Percentiles rank a stretch among this genome's conserved stretches.
Evolutionary conservation across 2,113 vertebrate genomes (phyloP).

Genomic region (Malurus melanocephalus): DNA sequence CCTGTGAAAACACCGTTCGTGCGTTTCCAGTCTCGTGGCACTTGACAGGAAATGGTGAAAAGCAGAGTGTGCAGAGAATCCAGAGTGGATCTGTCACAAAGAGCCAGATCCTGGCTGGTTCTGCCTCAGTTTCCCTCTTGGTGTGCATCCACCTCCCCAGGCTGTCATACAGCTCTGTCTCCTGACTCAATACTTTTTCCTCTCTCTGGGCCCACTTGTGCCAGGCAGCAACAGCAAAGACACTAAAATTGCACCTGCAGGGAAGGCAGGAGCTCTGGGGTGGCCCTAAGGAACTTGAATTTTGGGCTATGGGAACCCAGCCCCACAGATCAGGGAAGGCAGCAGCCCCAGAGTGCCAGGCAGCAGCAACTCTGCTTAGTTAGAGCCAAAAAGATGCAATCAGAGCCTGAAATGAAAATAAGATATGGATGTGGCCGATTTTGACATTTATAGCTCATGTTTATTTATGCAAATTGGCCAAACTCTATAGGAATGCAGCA

Average conservation of each 20-base stretch:
- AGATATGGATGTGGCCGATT: background rate
- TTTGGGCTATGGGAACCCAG: background rate
- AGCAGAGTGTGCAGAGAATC: background rate
- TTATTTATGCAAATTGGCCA: constrained; percentile 41
- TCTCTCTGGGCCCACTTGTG: background rate
- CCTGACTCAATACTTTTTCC: background rate
- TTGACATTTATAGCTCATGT: background rate
- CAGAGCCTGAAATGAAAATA: constrained; percentile 2
- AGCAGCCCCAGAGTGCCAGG: background rate
- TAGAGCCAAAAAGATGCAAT: background rate
- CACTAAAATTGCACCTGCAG: background rate
- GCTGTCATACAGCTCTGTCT: background rate
- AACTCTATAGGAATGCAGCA: background rate
- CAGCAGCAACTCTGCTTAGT: background rate
- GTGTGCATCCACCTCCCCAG: background rate
- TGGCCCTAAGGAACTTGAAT: rapidly evolving
- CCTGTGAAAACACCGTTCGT: background rate
- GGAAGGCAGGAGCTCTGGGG: background rate
- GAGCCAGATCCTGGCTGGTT: rapidly evolving
- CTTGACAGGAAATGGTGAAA: background rate
- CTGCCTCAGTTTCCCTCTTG: background rate
- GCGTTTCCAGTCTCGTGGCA: rapidly evolving
- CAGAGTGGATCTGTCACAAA: rapidly evolving
- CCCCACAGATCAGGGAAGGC: background rate
- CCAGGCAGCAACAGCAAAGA: background rate